phyloP scores from a whole-genome alignment of 2,113 vertebrate genomes.

The Herpailurus yagouaroundi region DNA sequence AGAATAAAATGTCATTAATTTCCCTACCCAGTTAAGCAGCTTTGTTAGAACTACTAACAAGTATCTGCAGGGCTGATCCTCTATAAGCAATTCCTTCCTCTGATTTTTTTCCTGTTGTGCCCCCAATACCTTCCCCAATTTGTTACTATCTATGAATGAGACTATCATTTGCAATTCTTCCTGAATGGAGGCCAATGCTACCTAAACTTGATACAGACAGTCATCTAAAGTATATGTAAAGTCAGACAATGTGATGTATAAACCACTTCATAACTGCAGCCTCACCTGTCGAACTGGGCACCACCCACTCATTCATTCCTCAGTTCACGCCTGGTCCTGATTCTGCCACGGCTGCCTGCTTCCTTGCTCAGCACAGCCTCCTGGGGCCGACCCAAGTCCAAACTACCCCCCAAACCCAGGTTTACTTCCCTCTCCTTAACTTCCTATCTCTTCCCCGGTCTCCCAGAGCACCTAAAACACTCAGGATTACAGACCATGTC shows the following conservation, averaged over 20 bases:
- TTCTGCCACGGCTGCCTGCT: rapidly evolving
- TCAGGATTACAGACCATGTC: background rate
- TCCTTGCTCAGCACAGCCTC: background rate
- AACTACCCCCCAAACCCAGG: no score
- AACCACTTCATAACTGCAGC: background rate
- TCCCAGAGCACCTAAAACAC: background rate
- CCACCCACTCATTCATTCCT: no score
- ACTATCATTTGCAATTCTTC: background rate
- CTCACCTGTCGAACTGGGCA: background rate
- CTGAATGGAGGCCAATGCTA: background rate
- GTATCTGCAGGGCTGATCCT: slow-evolving; percentile 83
- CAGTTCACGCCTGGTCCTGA: background rate
- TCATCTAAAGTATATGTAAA: background rate
- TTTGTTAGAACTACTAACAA: slow-evolving; percentile 86
- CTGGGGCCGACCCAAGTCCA: background rate
- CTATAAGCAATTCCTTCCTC: slow-evolving; percentile 88
- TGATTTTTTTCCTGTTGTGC: slow-evolving; percentile 80
- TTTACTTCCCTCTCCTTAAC: background rate
- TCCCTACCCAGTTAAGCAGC: slow-evolving; percentile 81
- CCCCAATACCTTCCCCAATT: slow-evolving; percentile 72
- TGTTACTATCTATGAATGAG: background rate
- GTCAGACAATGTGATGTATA: background rate
- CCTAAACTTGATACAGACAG: background rate
- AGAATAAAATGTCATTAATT: background rate
- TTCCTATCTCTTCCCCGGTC: no score